A percentile compares a stretch with the other conserved stretches of the same genome.
These are phyloP conservation scores for Prunella himalayana DNA, from an alignment of 2,113 vertebrate genomes.

Conservation along the genomic window DNA sequence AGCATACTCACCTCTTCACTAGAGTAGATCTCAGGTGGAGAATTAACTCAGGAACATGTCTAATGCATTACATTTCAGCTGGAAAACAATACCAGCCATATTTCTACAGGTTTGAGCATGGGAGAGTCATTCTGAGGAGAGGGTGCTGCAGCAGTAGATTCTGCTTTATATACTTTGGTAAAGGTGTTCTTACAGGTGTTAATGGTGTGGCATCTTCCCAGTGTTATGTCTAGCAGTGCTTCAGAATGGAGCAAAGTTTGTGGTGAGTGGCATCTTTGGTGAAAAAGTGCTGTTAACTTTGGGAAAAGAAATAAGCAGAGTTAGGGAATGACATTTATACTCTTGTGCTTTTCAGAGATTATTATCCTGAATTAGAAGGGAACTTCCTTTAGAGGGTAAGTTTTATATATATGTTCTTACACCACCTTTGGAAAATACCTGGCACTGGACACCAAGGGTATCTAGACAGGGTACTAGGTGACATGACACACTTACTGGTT, in stretches of 20 bases:
- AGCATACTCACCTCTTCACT: background rate
- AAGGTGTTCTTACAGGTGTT: slow-evolving; percentile 48
- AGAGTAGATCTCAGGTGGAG: background rate
- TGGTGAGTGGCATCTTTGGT: slow-evolving; percentile 4
- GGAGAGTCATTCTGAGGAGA: slow-evolving; percentile 54
- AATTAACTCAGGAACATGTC: background rate
- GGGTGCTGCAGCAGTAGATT: slow-evolving; percentile 46
- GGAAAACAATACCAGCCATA: background rate
- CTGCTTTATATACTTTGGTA: slow-evolving; percentile 59
- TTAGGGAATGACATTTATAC: background rate
- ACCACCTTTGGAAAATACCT: background rate
- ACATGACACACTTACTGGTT: background rate
- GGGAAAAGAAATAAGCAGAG: background rate
- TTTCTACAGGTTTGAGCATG: slow-evolving; percentile 54
- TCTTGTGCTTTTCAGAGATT: background rate
- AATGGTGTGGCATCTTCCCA: slow-evolving; percentile 56
- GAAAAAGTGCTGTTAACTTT: background rate
- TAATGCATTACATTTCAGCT: background rate
- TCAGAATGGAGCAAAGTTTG: slow-evolving; percentile 52
- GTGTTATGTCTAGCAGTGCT: slow-evolving; percentile 33
- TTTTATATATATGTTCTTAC: background rate
- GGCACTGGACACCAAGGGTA: background rate
- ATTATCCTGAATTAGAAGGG: background rate
- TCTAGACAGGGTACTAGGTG: background rate
- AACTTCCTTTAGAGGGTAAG: background rate